Conservation (phyloP, 1,140 invertebrate genomes). For the Euborellia annulipes region DNA sequence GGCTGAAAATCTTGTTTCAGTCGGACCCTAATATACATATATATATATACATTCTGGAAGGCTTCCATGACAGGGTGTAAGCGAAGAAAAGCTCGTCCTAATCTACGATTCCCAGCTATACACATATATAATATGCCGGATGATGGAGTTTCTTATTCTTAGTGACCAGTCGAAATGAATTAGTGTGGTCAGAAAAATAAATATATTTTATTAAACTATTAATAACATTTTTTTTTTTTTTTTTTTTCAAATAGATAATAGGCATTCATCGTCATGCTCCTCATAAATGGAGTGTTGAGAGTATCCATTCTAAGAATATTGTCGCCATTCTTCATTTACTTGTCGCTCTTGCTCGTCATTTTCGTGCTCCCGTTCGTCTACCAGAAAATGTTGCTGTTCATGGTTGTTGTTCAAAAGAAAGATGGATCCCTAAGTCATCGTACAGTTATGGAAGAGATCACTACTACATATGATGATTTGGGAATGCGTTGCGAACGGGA, state of each 20-base stretch:
- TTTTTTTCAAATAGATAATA: constrained; percentile 35
- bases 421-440: constrained; percentile 51
- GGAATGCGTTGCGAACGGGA: constrained; percentile 89
- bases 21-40: too few species aligned
- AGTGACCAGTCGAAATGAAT: too few species aligned
- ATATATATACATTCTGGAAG: too few species aligned
- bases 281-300: constrained; percentile 90
- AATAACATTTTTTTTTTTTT: constrained; percentile 12
- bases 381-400: constrained; percentile 89
- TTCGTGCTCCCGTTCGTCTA: constrained; percentile 83
- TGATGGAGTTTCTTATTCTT: too few species aligned
- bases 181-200: too few species aligned
- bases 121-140: too few species aligned
- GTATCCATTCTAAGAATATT: constrained; percentile 88
- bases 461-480: constrained; percentile 82
- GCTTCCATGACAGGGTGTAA: too few species aligned
- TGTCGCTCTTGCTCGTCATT: constrained; percentile 84
- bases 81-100: too few species aligned
- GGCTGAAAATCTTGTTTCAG: too few species aligned
- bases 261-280: constrained; percentile 32
- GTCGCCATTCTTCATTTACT: constrained; percentile 90
- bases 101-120: too few species aligned
- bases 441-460: constrained; percentile 80
- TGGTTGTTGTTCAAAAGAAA: constrained; percentile 65
- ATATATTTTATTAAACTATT: too few species aligned